Evolutionary conservation across 1,140 invertebrate species (phyloP).

Genomic region (Leptopilina boulardi): DNA sequence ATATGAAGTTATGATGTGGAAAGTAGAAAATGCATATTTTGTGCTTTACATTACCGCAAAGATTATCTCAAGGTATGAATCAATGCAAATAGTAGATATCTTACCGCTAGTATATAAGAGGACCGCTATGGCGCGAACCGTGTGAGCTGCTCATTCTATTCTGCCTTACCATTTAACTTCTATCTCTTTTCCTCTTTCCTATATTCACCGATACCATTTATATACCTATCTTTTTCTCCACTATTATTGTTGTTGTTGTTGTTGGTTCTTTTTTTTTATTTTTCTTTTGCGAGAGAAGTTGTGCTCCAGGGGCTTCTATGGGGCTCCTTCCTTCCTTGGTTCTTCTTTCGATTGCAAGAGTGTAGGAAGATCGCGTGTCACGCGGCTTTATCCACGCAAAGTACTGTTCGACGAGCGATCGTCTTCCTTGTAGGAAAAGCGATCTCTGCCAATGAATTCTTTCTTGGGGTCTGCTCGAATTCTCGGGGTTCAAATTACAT

Average conservation of each 20-base stretch:
- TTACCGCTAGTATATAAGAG: conserved; percentile 44
- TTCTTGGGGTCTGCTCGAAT: conserved; percentile 4
- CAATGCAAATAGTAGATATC: conserved; percentile 41
- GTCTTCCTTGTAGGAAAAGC: conserved; percentile 28
- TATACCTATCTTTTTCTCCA: conserved; percentile 12
- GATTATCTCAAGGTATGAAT: conserved; percentile 23
- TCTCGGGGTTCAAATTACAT: conserved; percentile 13
- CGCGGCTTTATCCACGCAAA: conserved; percentile 31
- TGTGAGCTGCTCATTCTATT: conserved; percentile 43
- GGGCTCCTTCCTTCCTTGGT: conserved; percentile 27
- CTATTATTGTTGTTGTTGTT: neutral
- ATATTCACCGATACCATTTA: conserved; percentile 6
- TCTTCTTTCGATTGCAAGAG: conserved; percentile 21
- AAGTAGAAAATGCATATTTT: conserved; percentile 19
- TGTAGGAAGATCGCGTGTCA: conserved; percentile 33
- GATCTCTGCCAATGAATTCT: conserved; percentile 3
- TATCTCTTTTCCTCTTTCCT: conserved; percentile 20
- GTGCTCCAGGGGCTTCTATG: conserved; percentile 15
- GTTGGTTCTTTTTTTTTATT: neutral
- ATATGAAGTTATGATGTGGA: neutral
- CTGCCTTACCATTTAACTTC: conserved; percentile 25
- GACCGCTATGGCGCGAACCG: conserved; percentile 42
- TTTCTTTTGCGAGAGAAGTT: conserved; percentile 17
- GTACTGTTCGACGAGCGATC: conserved; percentile 23
- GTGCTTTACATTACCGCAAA: neutral